These are phyloP conservation scores for Latrodectus hesperus DNA, from an alignment of 2,888 invertebrate species.

Conservation along the genomic window DNA sequence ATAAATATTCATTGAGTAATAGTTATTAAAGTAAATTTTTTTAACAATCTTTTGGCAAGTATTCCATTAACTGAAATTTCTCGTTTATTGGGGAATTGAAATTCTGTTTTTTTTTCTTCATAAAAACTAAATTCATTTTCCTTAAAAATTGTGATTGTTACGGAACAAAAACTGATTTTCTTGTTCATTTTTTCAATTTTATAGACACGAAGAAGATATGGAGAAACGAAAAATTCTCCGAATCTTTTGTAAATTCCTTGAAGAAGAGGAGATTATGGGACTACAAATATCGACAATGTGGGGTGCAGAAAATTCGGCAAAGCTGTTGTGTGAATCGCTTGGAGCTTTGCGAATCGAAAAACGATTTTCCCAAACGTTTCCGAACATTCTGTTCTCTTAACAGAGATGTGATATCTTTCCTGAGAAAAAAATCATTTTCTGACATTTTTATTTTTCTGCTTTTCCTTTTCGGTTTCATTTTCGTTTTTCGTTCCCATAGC, in stretches of 20 bases:
- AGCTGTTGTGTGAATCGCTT: slow-evolving; percentile 12
- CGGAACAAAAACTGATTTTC: no score
- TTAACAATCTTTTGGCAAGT: no score
- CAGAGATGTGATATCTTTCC: slow-evolving; percentile 34
- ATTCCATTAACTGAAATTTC: no score
- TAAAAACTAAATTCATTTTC: no score
- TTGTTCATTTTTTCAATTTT: no score
- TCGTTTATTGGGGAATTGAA: no score
- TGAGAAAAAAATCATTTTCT: slow-evolving; percentile 4
- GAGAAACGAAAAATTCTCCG: background rate
- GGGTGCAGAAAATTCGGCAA: background rate
- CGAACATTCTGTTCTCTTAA: slow-evolving; percentile 28
- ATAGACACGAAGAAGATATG: no score
- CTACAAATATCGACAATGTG: background rate
- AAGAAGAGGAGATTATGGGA: background rate
- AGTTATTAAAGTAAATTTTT: no score
- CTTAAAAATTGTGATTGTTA: no score
- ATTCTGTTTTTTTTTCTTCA: no score
- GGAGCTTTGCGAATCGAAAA: slow-evolving; percentile 46
- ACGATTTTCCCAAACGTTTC: slow-evolving; percentile 39
- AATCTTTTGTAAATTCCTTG: background rate
- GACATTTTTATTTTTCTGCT: background rate
- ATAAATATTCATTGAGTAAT: no score
- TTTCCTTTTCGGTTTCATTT: slow-evolving; percentile 9
- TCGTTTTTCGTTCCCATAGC: background rate